Evolutionary conservation across 2,888 invertebrate species (phyloP).

Genomic region (Rhabditoides inermis): DNA sequence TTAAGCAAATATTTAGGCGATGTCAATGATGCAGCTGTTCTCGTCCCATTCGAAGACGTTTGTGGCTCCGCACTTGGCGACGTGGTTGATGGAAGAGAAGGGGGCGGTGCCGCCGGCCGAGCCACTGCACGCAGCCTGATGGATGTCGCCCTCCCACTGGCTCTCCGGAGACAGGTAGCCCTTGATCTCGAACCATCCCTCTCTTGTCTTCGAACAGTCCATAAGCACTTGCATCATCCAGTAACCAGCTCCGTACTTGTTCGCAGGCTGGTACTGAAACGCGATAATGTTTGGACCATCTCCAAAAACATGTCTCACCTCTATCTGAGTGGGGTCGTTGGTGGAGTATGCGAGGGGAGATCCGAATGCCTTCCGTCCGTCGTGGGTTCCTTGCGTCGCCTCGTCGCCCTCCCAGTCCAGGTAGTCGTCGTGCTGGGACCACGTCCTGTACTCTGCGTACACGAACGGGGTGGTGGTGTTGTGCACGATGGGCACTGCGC

Average conservation of each 20-base stretch:
- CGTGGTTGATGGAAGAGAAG: conserved; percentile 52
- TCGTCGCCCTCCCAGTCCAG: conserved; percentile 47
- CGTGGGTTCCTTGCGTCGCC: conserved; percentile 40
- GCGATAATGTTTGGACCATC: too few species aligned
- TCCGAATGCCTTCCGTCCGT: conserved; percentile 35
- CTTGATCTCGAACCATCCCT: conserved; percentile 56
- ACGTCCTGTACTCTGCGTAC: conserved; percentile 34
- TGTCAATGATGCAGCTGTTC: conserved; percentile 5
- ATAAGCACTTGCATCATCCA: conserved; percentile 55
- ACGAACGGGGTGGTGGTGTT: conserved; percentile 31
- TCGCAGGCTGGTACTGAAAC: too few species aligned
- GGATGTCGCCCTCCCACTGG: conserved; percentile 53
- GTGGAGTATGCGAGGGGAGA: conserved; percentile 47
- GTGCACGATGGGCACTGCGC: conserved; percentile 42
- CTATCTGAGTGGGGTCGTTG: conserved; percentile 38
- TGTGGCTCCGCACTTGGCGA: conserved; percentile 54
- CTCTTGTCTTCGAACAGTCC: conserved; percentile 54
- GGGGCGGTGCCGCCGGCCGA: conserved; percentile 41
- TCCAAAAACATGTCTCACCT: too few species aligned
- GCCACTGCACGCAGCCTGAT: conserved; percentile 47
- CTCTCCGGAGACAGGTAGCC: conserved; percentile 42
- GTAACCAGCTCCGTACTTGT: conserved; percentile 55
- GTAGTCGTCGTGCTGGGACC: conserved; percentile 41
- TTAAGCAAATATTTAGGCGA: too few species aligned
- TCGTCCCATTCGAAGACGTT: conserved; percentile 53